phyloP scores from a whole-genome alignment of 2,113 vertebrate species.

The Sylvietta virens region DNA sequence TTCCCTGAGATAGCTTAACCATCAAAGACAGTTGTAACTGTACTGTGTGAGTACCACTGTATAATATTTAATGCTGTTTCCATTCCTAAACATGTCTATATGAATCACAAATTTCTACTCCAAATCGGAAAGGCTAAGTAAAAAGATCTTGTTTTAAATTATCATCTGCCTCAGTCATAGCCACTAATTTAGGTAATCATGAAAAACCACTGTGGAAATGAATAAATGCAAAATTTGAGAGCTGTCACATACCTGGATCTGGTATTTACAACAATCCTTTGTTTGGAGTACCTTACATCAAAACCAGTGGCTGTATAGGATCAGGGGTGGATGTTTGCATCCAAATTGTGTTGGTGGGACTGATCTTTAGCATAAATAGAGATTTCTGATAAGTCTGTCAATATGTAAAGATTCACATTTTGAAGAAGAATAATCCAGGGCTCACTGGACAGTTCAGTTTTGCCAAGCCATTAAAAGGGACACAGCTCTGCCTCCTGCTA shows the following conservation, averaged over 20 bases:
- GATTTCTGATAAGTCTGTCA: neutral
- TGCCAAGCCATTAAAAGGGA: neutral
- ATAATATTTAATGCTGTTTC: neutral
- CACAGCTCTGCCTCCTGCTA: neutral
- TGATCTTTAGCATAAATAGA: neutral
- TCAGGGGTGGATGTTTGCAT: neutral
- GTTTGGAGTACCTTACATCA: neutral
- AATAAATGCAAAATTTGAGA: neutral
- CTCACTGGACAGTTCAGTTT: neutral
- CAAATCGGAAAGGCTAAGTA: neutral
- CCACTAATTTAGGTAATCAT: neutral
- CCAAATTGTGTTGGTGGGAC: neutral
- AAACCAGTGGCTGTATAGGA: neutral
- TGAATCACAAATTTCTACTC: neutral
- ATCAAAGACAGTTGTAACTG: conserved; percentile 7
- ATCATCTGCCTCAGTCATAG: neutral
- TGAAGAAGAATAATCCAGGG: neutral
- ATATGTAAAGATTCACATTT: neutral
- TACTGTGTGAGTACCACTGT: neutral
- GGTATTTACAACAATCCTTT: neutral
- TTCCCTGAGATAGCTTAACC: neutral
- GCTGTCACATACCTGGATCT: neutral
- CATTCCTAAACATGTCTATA: neutral
- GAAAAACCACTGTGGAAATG: neutral
- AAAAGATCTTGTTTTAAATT: neutral